Conservation (phyloP, 2,797 vertebrate genomes). For the Hyperoplus immaculatus region DNA sequence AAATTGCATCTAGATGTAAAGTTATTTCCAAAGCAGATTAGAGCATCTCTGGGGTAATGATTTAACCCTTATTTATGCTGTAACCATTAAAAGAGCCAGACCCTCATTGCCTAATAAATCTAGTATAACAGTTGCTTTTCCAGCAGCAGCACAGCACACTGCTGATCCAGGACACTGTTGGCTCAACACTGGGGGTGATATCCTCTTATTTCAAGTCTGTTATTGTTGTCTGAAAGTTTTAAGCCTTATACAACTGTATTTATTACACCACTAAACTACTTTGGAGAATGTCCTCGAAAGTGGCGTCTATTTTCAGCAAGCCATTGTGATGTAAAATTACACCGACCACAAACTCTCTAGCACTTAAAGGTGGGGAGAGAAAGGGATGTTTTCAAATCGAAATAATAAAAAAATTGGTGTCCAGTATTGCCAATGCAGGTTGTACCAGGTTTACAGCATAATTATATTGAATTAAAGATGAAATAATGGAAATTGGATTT, state of each 20-base stretch:
- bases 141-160: constrained; percentile 26
- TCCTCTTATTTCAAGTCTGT: constrained; percentile 6
- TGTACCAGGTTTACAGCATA: neutral
- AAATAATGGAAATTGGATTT: neutral
- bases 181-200: constrained; percentile 1
- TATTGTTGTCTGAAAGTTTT: neutral
- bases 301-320: neutral
- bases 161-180: constrained; percentile 38
- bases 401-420: neutral
- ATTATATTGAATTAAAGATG: neutral
- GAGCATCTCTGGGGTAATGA: constrained; percentile 24
- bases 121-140: constrained; percentile 22
- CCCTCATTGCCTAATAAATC: constrained; percentile 16
- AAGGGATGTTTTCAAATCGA: neutral
- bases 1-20: constrained; percentile 3
- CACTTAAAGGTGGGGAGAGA: neutral
- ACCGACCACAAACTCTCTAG: neutral
- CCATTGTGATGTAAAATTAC: neutral
- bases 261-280: neutral
- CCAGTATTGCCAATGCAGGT: neutral
- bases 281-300: neutral
- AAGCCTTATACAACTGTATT: neutral
- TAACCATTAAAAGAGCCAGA: constrained; percentile 29
- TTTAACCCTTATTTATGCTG: constrained; percentile 25
- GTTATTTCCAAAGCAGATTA: constrained; percentile 1